Conservation (phyloP, 2,113 vertebrate genomes). For the Elaphurus davidianus region DNA sequence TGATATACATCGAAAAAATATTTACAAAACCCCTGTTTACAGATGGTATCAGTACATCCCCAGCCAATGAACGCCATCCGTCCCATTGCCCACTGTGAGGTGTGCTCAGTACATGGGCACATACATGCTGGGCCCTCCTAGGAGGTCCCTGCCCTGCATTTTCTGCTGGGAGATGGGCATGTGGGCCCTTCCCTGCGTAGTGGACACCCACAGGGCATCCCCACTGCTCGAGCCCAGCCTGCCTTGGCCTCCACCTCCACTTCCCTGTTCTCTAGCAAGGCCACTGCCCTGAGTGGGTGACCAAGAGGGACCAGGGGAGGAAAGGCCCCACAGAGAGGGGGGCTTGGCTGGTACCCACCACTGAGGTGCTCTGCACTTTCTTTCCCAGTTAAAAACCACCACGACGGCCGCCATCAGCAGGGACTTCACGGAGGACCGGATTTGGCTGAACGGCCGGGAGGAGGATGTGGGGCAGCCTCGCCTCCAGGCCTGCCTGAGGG, state of each 20-base stretch:
- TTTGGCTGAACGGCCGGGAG: slow-evolving; percentile 95
- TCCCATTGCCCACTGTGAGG: neutral
- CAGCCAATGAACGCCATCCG: rapidly evolving
- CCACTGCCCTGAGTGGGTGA: too few species aligned
- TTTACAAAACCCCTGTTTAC: neutral
- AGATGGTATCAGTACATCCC: rapidly evolving
- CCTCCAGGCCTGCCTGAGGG: slow-evolving; percentile 91
- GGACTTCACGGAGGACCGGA: slow-evolving; percentile 89
- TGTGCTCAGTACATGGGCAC: neutral
- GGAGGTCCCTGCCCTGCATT: neutral
- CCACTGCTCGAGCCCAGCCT: rapidly evolving
- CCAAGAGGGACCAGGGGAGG: neutral
- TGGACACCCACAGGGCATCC: neutral
- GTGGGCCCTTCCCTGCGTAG: rapidly evolving
- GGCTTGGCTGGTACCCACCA: rapidly evolving
- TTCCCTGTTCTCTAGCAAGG: neutral
- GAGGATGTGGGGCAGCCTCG: slow-evolving; percentile 88
- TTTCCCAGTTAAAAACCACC: slow-evolving; percentile 90
- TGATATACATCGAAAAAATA: neutral
- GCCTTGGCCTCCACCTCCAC: neutral
- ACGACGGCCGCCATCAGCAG: slow-evolving; percentile 89
- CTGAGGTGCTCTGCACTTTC: neutral
- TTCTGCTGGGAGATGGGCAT: neutral
- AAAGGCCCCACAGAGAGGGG: neutral
- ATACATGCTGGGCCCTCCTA: rapidly evolving